Conservation (phyloP, 2,113 vertebrate genomes). For the Cryptotis parvus region DNA sequence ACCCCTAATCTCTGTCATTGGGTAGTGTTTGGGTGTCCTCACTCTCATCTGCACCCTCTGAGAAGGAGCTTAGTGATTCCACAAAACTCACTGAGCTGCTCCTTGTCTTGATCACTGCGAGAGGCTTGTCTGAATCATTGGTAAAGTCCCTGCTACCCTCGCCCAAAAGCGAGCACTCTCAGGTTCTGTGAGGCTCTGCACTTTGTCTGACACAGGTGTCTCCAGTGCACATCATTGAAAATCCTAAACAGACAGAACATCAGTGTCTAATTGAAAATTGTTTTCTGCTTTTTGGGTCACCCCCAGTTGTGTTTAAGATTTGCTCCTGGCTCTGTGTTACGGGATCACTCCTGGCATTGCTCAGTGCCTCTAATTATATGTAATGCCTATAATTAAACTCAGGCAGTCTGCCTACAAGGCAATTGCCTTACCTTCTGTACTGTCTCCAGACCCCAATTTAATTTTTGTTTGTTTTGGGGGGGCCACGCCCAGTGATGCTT, state of each 20-base stretch:
- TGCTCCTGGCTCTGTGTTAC: too few relatives aligned
- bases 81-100: neutral
- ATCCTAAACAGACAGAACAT: neutral
- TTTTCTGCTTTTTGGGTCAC: too few relatives aligned
- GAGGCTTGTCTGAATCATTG: neutral
- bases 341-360: too few relatives aligned
- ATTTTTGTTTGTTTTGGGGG: too few relatives aligned
- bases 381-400: too few relatives aligned
- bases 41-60: neutral
- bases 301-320: too few relatives aligned
- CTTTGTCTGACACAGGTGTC: neutral
- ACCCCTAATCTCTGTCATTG: neutral
- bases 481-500: too few relatives aligned
- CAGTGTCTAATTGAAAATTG: too few relatives aligned
- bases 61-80: neutral
- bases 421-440: neutral
- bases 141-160: neutral
- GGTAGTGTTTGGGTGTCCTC: neutral
- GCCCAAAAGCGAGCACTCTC: neutral
- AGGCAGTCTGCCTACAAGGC: too few relatives aligned
- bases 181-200: neutral
- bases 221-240: neutral
- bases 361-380: too few relatives aligned
- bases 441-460: too few relatives aligned
- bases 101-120: neutral